A percentile compares a stretch with the other conserved stretches of the same genome.
These are phyloP conservation scores for Macrosiphum euphorbiae DNA, from an alignment of 2,888 invertebrate species.

Conservation along the genomic window DNA sequence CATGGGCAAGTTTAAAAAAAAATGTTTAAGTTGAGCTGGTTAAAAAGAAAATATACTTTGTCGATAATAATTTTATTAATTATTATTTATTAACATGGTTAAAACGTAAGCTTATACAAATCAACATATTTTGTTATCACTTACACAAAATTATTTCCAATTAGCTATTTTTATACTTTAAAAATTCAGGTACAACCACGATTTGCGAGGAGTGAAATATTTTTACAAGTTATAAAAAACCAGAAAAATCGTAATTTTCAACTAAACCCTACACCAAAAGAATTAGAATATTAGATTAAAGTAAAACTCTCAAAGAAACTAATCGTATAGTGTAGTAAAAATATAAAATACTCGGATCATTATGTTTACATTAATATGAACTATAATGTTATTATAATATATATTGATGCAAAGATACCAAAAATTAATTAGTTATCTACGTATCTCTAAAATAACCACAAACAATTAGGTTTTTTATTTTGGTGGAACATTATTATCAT, in stretches of 20 bases:
- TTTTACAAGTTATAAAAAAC: not conserved
- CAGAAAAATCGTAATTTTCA: not conserved
- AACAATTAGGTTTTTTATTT: not conserved
- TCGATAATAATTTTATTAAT: not conserved
- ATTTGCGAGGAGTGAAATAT: not conserved
- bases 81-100: not conserved
- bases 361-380: not conserved
- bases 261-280: not conserved
- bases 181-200: not conserved
- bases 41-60: not conserved
- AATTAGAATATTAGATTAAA: not conserved
- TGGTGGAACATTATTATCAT: not conserved
- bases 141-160: not conserved
- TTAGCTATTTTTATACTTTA: not conserved
- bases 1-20: not conserved
- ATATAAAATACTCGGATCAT: not conserved
- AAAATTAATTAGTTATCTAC: not conserved
- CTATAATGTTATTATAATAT: not conserved
- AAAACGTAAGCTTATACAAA: not conserved
- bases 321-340: not conserved
- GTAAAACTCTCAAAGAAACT: not conserved
- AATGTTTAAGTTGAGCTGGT: not conserved
- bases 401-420: not conserved
- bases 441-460: not conserved
- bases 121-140: not conserved